Evolutionary conservation across 2,888 invertebrate genomes (phyloP), one percentile per base, ranked within the genome.

Genomic region (Anthoptus insignis): DNA sequence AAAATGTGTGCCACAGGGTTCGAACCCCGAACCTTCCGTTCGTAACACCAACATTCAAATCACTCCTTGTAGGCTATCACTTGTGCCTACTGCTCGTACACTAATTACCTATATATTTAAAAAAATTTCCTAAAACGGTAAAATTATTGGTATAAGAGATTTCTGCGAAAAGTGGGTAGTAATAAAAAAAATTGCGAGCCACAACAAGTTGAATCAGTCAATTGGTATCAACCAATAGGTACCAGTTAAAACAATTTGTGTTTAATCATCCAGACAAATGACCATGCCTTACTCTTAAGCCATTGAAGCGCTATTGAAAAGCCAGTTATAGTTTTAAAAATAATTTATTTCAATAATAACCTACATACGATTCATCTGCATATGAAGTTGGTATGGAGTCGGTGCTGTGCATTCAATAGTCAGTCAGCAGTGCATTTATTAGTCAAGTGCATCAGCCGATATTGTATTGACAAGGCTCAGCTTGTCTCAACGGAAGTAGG

Each of bases 371-470:
- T 19, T 22, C 24, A 52, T 59, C 54, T 53, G 59, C 58, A 57
- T 65, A 47, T 56, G 29, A 57, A 59, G 53, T 59, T 59, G 61
- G 45, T 54, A 61, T 61, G 32, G 53, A 32, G 27, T 7, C 60
- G 32, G 32, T 24, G 7, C 59, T 22, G 14, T 19, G 79, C 78
- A 85, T 85, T 85, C 82, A 84, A 73, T 75, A 78, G 83, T 84
- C 85, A 84, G 71, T 84, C 83, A 84, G 60, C 71, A 67, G 61
- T 67, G 73, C 71, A 71, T 75, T 72, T 72, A 59, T 64, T 77
- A 78, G 76, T 70, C 73, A 19, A 47, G 56, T 60, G 73, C 64
- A 72, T 64, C 59, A 45, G 19, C 6, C 2, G 53, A 53, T 53
- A 56, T 14, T 56, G 39, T 22, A 56, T 24, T 56, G 56, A 56